Percentiles rank a stretch among this genome's conserved stretches.
These are phyloP conservation scores for Dermochelys coriacea DNA, from an alignment of 2,797 vertebrate species.

Conservation along the genomic window DNA sequence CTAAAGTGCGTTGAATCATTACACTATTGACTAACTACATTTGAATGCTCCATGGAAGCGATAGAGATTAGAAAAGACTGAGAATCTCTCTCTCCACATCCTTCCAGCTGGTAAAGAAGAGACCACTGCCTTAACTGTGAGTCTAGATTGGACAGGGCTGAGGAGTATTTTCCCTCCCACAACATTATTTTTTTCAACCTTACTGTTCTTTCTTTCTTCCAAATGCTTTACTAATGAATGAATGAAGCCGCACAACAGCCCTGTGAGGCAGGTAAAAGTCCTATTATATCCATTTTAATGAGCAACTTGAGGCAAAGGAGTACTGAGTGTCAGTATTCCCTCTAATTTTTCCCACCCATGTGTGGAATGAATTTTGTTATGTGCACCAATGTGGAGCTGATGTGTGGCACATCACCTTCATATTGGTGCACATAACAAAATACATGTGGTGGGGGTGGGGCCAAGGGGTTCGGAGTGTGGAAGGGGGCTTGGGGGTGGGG, in stretches of 20 bases:
- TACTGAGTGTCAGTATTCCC: neutral
- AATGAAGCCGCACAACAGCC: neutral
- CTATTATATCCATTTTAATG: neutral
- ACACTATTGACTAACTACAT: neutral
- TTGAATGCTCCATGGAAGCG: neutral
- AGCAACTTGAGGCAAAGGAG: neutral
- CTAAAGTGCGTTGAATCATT: neutral
- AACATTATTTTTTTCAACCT: neutral
- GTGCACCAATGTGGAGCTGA: no score
- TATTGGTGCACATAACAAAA: no score
- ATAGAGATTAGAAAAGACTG: neutral
- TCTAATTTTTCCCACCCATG: no score
- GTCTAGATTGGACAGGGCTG: neutral
- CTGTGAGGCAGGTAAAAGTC: neutral
- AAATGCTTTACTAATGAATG: neutral
- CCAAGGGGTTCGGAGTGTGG: no score
- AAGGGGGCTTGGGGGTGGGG: no score
- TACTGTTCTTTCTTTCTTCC: neutral
- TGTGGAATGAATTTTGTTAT: no score
- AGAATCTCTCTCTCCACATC: neutral
- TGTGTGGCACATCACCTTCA: no score
- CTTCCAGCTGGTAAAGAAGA: neutral
- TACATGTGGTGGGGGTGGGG: no score
- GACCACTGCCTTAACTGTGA: neutral
- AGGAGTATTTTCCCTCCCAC: neutral